Evolutionary conservation across 2,888 invertebrate species (phyloP).

Genomic region (Melanargia galathea): DNA sequence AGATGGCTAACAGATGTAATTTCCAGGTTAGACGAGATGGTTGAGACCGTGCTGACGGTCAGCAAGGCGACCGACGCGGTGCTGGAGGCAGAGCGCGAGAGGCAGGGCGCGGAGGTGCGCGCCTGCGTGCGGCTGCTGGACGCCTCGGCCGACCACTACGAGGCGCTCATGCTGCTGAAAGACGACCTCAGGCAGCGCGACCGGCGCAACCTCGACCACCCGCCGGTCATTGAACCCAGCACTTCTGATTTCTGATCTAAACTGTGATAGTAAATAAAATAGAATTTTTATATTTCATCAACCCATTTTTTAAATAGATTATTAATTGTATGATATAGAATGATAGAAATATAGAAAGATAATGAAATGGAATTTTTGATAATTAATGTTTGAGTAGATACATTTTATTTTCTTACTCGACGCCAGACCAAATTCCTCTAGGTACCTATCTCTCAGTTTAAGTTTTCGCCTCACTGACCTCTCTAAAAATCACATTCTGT

Average conservation of each 20-base stretch:
- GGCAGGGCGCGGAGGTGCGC: conserved; percentile 59
- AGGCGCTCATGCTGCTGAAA: conserved; percentile 62
- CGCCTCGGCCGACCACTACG: conserved; percentile 68
- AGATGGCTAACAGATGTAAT: too few species aligned
- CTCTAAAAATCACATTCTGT: too few species aligned
- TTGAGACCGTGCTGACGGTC: conserved; percentile 61
- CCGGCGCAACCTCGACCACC: conserved; percentile 49
- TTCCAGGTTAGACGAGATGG: conserved; percentile 67
- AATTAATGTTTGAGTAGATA: too few species aligned
- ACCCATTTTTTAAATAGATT: too few species aligned
- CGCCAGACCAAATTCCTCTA: too few species aligned
- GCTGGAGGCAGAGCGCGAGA: conserved; percentile 58
- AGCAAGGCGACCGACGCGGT: conserved; percentile 61
- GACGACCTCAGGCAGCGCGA: conserved; percentile 62
- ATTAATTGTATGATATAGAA: too few species aligned
- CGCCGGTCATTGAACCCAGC: conserved; percentile 63
- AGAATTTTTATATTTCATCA: too few species aligned
- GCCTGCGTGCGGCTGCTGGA: conserved; percentile 66
- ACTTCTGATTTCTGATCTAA: conserved; percentile 35
- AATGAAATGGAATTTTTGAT: too few species aligned
- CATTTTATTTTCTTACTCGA: too few species aligned
- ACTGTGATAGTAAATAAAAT: background rate
- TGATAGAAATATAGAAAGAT: too few species aligned
- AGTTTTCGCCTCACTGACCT: too few species aligned
- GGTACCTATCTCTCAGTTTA: too few species aligned